A percentile compares a stretch with the other conserved stretches of the same genome.
Conservation (phyloP, 2,113 vertebrate species). For the Rhinichthys klamathensis region DNA sequence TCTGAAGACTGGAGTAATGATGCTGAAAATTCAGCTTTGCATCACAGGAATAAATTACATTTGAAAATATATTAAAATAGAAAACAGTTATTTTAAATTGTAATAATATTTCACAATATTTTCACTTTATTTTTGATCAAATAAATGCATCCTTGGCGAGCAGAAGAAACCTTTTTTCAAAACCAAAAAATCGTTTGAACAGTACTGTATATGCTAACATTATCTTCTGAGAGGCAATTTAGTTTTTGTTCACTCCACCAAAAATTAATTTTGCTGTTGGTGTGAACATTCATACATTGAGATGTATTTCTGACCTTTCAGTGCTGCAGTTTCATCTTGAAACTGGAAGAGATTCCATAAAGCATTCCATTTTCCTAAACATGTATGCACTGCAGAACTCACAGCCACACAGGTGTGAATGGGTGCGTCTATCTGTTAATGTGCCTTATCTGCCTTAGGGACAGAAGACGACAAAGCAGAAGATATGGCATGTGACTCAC, state of each 20-base stretch:
- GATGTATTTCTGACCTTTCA: not conserved
- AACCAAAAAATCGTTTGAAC: not conserved
- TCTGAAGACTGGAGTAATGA: not conserved
- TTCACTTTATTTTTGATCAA: no score
- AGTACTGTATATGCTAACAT: not conserved
- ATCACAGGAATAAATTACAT: not conserved
- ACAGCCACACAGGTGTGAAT: not conserved
- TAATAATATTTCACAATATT: not conserved
- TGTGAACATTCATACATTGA: not conserved
- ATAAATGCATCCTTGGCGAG: not conserved
- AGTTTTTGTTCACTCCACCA: not conserved
- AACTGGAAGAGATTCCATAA: not conserved
- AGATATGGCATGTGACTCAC: not conserved
- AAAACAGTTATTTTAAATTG: not conserved
- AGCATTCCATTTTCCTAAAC: not conserved
- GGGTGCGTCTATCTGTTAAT: not conserved
- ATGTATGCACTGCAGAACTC: not conserved
- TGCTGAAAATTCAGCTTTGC: not conserved
- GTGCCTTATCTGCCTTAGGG: not conserved
- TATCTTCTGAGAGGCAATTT: not conserved
- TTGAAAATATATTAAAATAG: not conserved
- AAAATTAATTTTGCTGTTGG: not conserved
- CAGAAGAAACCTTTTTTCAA: not conserved
- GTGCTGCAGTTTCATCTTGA: not conserved
- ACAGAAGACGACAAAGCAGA: not conserved